phyloP scores from a whole-genome alignment of 2,888 invertebrate species.

The Brachyptera risi region DNA sequence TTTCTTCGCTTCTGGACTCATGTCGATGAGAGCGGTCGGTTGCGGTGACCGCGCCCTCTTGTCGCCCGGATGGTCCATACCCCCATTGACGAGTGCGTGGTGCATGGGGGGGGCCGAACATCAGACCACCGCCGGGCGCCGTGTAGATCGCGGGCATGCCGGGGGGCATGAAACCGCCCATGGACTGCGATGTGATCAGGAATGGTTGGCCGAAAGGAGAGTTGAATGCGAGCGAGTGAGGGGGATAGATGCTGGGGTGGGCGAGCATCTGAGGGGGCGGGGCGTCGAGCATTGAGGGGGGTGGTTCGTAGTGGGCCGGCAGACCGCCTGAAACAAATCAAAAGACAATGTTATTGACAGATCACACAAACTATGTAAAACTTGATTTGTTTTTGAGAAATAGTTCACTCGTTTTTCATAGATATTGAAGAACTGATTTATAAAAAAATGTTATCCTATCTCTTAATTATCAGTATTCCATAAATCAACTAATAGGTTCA shows the following conservation, averaged over 20 bases:
- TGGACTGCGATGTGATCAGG: constrained; percentile 49
- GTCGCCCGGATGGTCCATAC: constrained; percentile 31
- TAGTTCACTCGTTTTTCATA: no score
- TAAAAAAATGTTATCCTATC: no score
- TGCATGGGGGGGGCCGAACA: constrained; percentile 43
- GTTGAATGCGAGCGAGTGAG: constrained; percentile 42
- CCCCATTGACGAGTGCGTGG: constrained; percentile 8
- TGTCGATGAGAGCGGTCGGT: constrained; percentile 39
- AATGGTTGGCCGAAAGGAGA: constrained; percentile 45
- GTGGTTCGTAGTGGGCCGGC: constrained; percentile 5
- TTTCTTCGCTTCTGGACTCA: constrained; percentile 58
- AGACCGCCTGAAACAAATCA: constrained; percentile 25
- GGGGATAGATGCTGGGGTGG: constrained; percentile 33
- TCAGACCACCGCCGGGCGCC: constrained; percentile 43
- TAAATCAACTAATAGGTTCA: no score
- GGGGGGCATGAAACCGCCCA: constrained; percentile 46
- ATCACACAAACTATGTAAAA: no score
- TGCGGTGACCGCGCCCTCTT: constrained; percentile 50
- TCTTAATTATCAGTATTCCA: no score
- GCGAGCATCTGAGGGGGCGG: constrained; percentile 17
- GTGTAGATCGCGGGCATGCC: constrained; percentile 47
- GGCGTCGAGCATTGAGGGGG: no score
- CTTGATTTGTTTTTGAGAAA: no score
- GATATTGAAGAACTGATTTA: no score
- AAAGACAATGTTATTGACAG: no score